Conservation (phyloP, 23 tunicate genomes). For the Diplosoma virens region DNA sequence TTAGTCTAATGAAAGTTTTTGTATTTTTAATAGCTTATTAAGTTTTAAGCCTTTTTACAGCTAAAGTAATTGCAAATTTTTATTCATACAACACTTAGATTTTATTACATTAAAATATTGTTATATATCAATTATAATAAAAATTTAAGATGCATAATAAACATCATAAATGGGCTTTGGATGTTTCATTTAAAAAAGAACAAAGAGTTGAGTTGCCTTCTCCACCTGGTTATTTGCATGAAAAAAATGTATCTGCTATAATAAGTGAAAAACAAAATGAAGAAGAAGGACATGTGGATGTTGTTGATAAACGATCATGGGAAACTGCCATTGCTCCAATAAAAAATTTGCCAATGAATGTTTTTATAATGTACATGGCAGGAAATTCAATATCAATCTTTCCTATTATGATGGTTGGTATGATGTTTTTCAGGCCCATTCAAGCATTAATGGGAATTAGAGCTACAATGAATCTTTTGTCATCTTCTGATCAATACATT, state of each 20-base stretch:
- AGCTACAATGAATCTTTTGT: constrained; percentile 71
- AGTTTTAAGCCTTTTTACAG: too few relatives aligned
- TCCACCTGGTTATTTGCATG: constrained; percentile 71
- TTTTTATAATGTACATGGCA: constrained; percentile 97
- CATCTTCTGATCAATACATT: constrained; percentile 57
- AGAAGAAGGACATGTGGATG: constrained; percentile 26
- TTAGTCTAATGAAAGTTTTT: too few relatives aligned
- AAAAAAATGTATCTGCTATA: constrained; percentile 12
- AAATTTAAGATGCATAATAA: neutral
- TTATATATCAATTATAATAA: neutral
- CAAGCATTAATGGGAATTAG: constrained; percentile 84
- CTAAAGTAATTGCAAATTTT: too few relatives aligned
- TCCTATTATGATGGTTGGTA: constrained; percentile 99
- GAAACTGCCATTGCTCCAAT: constrained; percentile 93
- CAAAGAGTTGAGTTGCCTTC: constrained; percentile 56
- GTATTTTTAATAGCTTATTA: too few relatives aligned
- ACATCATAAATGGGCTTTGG: constrained; percentile 65
- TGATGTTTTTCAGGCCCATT: constrained; percentile 89
- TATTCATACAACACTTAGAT: too few relatives aligned
- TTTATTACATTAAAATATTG: too few relatives aligned
- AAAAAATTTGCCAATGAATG: constrained; percentile 93
- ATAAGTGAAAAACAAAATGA: constrained; percentile 1
- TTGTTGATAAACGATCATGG: constrained; percentile 89
- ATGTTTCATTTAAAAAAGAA: constrained; percentile 41
- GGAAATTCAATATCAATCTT: constrained; percentile 95